phyloP scores from a whole-genome alignment of 2,797 vertebrate species.

The Adelosebastes latens region DNA sequence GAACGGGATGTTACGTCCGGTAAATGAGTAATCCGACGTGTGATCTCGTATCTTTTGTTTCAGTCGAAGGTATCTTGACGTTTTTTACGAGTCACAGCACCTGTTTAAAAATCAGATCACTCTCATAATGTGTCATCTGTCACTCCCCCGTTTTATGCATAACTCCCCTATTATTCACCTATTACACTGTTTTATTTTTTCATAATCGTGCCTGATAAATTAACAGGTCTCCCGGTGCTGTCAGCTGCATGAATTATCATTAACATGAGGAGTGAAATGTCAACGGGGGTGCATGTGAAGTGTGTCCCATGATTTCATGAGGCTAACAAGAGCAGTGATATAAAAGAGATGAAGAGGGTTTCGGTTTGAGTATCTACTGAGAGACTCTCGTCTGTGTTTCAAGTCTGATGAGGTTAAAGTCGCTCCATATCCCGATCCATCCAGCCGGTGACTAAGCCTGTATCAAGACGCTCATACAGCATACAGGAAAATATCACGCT shows the following conservation, averaged over 20 bases:
- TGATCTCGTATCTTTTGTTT: conserved; percentile 8
- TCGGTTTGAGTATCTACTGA: conserved; percentile 38
- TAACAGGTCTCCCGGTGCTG: conserved; percentile 37
- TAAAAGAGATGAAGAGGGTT: conserved; percentile 60
- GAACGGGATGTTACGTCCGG: background rate
- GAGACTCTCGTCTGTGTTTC: conserved; percentile 56
- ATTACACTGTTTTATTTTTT: conserved; percentile 24
- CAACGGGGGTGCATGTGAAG: conserved; percentile 52
- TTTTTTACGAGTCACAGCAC: conserved; percentile 11
- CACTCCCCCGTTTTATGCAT: conserved; percentile 15
- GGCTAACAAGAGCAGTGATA: conserved; percentile 42
- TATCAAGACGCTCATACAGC: conserved; percentile 15
- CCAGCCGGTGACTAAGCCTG: conserved; percentile 39
- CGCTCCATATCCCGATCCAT: conserved; percentile 8
- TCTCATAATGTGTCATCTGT: conserved; percentile 38
- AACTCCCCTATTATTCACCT: conserved; percentile 45
- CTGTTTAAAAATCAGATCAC: conserved; percentile 27
- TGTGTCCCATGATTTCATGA: conserved; percentile 51
- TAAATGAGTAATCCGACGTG: background rate
- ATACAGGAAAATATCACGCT: conserved; percentile 35
- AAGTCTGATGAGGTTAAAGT: conserved; percentile 54
- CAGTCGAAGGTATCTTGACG: background rate
- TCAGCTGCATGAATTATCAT: conserved; percentile 63
- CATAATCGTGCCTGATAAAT: conserved; percentile 47
- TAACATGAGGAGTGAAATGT: conserved; percentile 63